These are phyloP conservation scores for Cryptocephalus primarius DNA, from an alignment of 2,888 invertebrate genomes.

Conservation along the genomic window DNA sequence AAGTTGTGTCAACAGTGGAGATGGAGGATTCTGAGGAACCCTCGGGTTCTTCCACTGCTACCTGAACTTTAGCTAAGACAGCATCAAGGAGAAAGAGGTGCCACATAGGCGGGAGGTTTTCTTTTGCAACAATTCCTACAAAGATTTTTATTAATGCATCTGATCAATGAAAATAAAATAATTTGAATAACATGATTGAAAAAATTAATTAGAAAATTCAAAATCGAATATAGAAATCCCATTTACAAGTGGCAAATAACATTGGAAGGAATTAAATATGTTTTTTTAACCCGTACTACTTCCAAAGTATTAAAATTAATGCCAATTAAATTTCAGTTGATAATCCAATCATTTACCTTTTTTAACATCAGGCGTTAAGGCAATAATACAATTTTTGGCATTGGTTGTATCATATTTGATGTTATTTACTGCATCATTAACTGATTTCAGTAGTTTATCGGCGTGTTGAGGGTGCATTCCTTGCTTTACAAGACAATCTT, in stretches of 20 bases:
- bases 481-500: slow-evolving; percentile 79
- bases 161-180: background rate
- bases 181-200: too few relatives aligned
- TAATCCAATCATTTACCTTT: slow-evolving; percentile 20
- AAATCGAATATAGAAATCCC: too few relatives aligned
- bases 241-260: too few relatives aligned
- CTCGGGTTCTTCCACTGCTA: slow-evolving; percentile 43
- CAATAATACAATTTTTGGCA: slow-evolving; percentile 49
- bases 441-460: slow-evolving; percentile 59
- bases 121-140: slow-evolving; percentile 30
- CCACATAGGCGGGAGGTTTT: slow-evolving; percentile 55
- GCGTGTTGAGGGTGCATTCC: slow-evolving; percentile 77
- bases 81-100: slow-evolving; percentile 67
- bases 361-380: slow-evolving; percentile 41
- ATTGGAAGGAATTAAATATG: background rate
- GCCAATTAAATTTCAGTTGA: background rate
- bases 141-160: slow-evolving; percentile 1
- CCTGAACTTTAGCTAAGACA: slow-evolving; percentile 63
- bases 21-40: slow-evolving; percentile 31
- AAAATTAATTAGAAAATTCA: too few relatives aligned
- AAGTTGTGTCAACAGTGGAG: slow-evolving; percentile 29
- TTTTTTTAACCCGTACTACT: too few relatives aligned
- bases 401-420: slow-evolving; percentile 49
- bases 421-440: slow-evolving; percentile 58
- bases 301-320: too few relatives aligned